Percentiles rank a stretch among this genome's conserved stretches.
Evolutionary conservation across 1,140 invertebrate species (phyloP).

Genomic region (Phymastichus coffea): DNA sequence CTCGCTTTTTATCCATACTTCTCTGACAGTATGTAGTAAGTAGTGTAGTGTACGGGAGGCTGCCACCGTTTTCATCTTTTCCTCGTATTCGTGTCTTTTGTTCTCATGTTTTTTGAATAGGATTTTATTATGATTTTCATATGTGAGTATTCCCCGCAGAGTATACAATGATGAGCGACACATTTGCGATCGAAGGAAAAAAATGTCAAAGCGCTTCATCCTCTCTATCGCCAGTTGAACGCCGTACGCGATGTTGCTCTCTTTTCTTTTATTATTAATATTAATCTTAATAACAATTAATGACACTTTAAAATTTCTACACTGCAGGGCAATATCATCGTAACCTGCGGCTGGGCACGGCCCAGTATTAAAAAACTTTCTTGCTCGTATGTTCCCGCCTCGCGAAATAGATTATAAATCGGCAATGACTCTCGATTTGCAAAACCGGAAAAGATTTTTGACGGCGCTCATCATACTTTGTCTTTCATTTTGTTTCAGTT

Average conservation of each 20-base stretch:
- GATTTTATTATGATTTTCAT: conserved; percentile 18
- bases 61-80: conserved; percentile 30
- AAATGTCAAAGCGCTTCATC: conserved; percentile 23
- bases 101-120: conserved; percentile 4
- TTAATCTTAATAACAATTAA: conserved; percentile 53
- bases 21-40: conserved; percentile 42
- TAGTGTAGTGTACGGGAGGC: conserved; percentile 43
- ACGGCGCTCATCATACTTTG: conserved; percentile 19
- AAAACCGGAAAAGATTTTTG: conserved; percentile 29
- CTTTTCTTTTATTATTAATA: conserved; percentile 38
- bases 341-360: conserved; percentile 42
- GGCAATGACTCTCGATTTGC: conserved; percentile 28
- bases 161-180: conserved; percentile 37
- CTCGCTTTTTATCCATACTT: conserved; percentile 30
- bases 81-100: conserved; percentile 4
- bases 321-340: conserved; percentile 44
- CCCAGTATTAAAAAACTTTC: conserved; percentile 42
- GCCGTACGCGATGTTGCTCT: conserved; percentile 18
- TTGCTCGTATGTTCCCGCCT: conserved; percentile 32
- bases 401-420: conserved; percentile 32
- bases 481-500: not conserved
- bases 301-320: conserved; percentile 55
- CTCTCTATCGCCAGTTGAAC: conserved; percentile 26
- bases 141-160: conserved; percentile 48
- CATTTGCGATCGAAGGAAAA: conserved; percentile 25